Base-by-base conservation (phyloP, 2,888 invertebrate genomes). In the Hermodice carunculata region DNA sequence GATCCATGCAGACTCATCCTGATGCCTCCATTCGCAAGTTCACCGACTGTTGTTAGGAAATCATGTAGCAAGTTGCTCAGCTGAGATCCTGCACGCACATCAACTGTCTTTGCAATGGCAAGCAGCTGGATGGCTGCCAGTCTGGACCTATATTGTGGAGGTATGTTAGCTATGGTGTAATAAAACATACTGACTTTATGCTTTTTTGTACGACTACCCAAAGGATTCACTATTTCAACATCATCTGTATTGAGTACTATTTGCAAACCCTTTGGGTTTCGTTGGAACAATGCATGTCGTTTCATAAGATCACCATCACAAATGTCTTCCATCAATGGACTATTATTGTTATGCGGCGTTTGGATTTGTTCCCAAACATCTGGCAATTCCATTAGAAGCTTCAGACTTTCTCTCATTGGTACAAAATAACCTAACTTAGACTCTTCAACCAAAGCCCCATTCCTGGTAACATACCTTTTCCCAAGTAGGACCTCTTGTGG, bases 101-200 rank as follows among this genome's bases (percentile, higher is more conserved):
- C 56, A 48, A 19, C 42, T 17, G 52, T 60, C 19, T 26, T n/a
- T 32, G 61, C 61, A 5, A 64, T 31, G 11, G 44, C 44, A 6
- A 64, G 51, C 32, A 64, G 46, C 31, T 67, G 64, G 22, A 67
- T 67, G 22, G 49, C 32, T 31, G 57, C 26, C 14, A 68, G 34
- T 40, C 58, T 61, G 22, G 64, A 64, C 31, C 61, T 44, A 42
- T 48, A 61, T 26, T 61, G 34, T 1, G 67, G 67, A 29, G 54
- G 61, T 11, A 64, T 32, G 43, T 68, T 68, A 6, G 52, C 61
- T 26, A 68, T 34, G 17, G 51, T 32, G 61, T 53, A 61, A 26
- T 68, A 68, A 44, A 68, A 58, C 43, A 54, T 61, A 37, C 32
- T 52, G 43, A 68, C 54, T 48, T 64, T 68, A 24, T 64, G 48